phyloP scores from a whole-genome alignment of 2,888 invertebrate species.

The Tortrix viridana region DNA sequence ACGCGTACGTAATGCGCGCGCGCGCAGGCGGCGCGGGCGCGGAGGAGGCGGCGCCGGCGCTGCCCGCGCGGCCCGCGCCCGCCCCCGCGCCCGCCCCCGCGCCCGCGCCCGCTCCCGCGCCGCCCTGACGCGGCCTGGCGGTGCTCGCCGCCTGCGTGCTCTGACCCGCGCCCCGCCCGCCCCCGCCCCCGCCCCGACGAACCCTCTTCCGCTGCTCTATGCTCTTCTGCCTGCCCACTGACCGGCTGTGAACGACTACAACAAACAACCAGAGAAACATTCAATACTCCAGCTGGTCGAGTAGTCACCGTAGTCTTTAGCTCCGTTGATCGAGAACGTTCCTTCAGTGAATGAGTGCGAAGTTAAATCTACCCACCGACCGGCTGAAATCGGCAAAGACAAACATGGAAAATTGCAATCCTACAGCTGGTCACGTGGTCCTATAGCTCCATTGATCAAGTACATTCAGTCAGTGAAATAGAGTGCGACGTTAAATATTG shows the following conservation, averaged over 20 bases:
- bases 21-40: constrained; percentile 81
- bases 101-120: constrained; percentile 41
- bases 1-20: constrained; percentile 89
- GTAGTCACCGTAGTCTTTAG: too few relatives aligned
- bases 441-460: too few relatives aligned
- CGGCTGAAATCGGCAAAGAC: not conserved
- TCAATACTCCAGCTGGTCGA: too few relatives aligned
- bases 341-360: too few relatives aligned
- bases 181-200: constrained; percentile 38
- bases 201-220: constrained; percentile 9
- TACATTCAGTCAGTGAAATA: too few relatives aligned
- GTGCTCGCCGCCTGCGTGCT: constrained; percentile 93
- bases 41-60: constrained; percentile 81
- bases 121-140: constrained; percentile 90
- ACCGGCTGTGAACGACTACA: not conserved
- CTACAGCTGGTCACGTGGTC: too few relatives aligned
- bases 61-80: constrained; percentile 82
- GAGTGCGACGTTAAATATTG: too few relatives aligned
- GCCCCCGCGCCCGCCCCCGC: constrained; percentile 60
- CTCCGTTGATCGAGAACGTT: too few relatives aligned
- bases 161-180: constrained; percentile 61
- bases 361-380: not conserved
- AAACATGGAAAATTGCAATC: fast-evolving
- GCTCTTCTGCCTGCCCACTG: constrained; percentile 12
- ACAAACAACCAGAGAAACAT: too few relatives aligned